phyloP scores from a whole-genome alignment of 2,797 vertebrate genomes.

The Clarias laeviceps region DNA sequence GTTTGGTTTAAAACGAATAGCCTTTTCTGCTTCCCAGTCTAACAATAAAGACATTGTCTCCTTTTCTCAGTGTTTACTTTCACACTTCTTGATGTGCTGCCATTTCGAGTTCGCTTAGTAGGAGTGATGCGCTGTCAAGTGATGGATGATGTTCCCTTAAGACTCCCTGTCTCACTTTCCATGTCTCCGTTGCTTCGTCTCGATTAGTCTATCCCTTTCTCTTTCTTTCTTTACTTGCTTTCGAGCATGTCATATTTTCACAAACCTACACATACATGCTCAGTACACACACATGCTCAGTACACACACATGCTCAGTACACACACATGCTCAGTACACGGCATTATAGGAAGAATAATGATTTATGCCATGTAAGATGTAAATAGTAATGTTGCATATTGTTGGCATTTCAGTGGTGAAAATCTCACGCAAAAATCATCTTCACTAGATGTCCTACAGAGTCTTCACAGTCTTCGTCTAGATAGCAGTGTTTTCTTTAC shows the following conservation, averaged over 20 bases:
- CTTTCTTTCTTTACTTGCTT: neutral
- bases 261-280: neutral
- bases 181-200: neutral
- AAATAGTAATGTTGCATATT: neutral
- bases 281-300: neutral
- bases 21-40: neutral
- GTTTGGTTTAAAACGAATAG: neutral
- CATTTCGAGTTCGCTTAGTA: constrained; percentile 12
- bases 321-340: neutral
- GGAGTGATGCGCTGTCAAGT: constrained; percentile 25
- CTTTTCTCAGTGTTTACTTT: constrained; percentile 25
- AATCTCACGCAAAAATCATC: neutral
- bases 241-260: neutral
- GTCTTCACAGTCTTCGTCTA: neutral
- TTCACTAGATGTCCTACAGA: neutral
- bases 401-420: neutral
- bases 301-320: too few relatives aligned
- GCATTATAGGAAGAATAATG: neutral
- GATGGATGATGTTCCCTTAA: constrained; percentile 13
- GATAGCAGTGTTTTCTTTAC: neutral
- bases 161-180: constrained; percentile 5
- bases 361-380: too few relatives aligned
- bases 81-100: constrained; percentile 23
- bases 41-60: neutral
- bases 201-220: neutral